Conservation (phyloP, 2,888 invertebrate species). For the Sialis fuliginosa region DNA sequence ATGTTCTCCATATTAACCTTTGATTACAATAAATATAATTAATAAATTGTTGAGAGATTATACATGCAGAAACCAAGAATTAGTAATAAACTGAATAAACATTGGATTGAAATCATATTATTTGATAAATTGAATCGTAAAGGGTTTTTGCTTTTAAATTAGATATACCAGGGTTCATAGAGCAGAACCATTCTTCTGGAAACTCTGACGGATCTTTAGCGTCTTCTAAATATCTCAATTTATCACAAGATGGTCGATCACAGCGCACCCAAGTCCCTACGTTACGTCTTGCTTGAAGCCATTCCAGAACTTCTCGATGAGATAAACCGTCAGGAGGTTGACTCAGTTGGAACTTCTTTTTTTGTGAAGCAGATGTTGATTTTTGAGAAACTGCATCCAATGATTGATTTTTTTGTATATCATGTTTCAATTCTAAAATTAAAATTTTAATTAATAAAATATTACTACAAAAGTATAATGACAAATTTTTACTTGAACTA, state of each 20-base stretch:
- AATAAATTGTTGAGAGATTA: neutral
- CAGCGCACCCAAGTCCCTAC: slow-evolving; percentile 41
- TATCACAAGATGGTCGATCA: slow-evolving; percentile 29
- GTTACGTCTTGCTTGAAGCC: slow-evolving; percentile 31
- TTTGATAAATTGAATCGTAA: too few species aligned
- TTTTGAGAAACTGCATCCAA: neutral
- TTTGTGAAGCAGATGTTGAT: neutral
- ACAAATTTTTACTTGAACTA: too few species aligned
- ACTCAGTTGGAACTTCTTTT: neutral
- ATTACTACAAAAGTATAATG: neutral
- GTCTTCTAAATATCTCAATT: slow-evolving; percentile 36
- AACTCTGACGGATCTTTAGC: slow-evolving; percentile 37
- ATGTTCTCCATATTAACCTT: too few species aligned
- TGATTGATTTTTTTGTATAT: too few species aligned
- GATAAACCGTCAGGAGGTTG: slow-evolving; percentile 12
- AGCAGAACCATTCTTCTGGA: slow-evolving; percentile 42
- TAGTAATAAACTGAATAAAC: neutral
- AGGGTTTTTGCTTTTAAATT: neutral
- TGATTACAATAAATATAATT: too few species aligned
- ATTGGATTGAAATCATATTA: too few species aligned
- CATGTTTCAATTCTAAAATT: neutral
- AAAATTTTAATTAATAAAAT: neutral
- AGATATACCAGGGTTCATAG: slow-evolving; percentile 35
- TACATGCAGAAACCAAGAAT: neutral
- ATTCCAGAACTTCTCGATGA: slow-evolving; percentile 24